phyloP scores from a whole-genome alignment of 1,140 invertebrate species.

The Hylaeus volcanicus region DNA sequence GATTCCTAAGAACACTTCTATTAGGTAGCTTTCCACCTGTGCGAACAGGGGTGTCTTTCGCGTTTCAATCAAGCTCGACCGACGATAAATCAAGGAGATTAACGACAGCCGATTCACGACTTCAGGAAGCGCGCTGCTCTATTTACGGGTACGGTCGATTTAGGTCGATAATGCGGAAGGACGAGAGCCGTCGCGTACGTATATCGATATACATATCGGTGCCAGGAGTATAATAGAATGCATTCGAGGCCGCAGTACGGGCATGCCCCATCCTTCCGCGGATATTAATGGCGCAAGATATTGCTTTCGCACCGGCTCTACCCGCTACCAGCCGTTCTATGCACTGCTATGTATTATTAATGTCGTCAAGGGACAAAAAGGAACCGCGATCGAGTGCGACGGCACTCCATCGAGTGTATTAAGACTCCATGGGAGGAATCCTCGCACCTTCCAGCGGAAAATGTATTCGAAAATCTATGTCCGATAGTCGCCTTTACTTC shows the following conservation, averaged over 20 bases:
- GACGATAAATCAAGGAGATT: slow-evolving; percentile 44
- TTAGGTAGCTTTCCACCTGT: neutral
- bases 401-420: too few relatives aligned
- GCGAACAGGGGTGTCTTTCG: neutral
- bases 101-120: slow-evolving; percentile 41
- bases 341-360: slow-evolving; percentile 63
- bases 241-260: slow-evolving; percentile 51
- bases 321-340: slow-evolving; percentile 21
- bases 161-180: slow-evolving; percentile 52
- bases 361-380: slow-evolving; percentile 59
- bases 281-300: slow-evolving; percentile 75
- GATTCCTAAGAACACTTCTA: too few relatives aligned
- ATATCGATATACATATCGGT: slow-evolving; percentile 51
- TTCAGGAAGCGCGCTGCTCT: slow-evolving; percentile 40
- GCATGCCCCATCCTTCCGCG: slow-evolving; percentile 64
- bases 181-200: slow-evolving; percentile 46
- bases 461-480: too few relatives aligned
- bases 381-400: slow-evolving; percentile 43
- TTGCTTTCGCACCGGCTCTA: slow-evolving; percentile 68
- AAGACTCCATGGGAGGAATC: slow-evolving; percentile 11
- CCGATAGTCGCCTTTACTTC: too few relatives aligned
- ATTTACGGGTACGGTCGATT: slow-evolving; percentile 41
- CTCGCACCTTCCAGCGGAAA: neutral
- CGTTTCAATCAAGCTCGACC: slow-evolving; percentile 20
- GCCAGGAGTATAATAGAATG: slow-evolving; percentile 69